Base-by-base conservation (phyloP, 2,797 vertebrate species). In the Moxostoma hubbsi region DNA sequence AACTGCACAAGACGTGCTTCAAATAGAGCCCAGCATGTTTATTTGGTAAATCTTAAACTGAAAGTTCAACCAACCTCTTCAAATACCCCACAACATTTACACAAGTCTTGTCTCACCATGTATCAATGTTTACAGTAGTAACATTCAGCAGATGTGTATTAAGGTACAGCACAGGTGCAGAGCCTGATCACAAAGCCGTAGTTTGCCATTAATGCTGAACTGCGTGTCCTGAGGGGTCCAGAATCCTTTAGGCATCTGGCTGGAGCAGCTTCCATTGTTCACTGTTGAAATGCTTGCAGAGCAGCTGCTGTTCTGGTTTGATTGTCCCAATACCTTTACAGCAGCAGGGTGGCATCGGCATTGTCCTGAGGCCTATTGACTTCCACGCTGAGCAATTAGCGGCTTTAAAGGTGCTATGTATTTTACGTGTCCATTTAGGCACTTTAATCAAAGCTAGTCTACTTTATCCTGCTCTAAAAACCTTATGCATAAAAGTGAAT, bases 171-270 rank as follows among this genome's bases (percentile, higher is more conserved):
- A 87, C 81, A 82, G 82, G 75, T 85, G 76, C 80, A 51, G 67
- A 69, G 63, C 64, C 53, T 66, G 70, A 81, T 69, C 62, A 77
- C 63, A 73, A 69, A 63, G 49, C 81, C 73, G 75, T 61, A 64
- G 75, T 66, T 82, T 73, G 57, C 70, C 70, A 71, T 84, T 77
- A 79, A 58, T 73, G 62, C 63, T 59, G 76, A 81, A 66, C 69
- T 73, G 49, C 9, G 9, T 81, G 79, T 76, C 84, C 83, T 58
- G 53, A 72, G 79, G 84, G 24, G 54, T 81, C 66, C 72, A 65
- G 50, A 13, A 70, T 69, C 73, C 54, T 75, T 50, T 73, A 61
- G 77, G 80, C 81, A 87, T 85, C 86, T 86, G 82, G 82, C 75
- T 71, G 16, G 59, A 75, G 74, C 70, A 36, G 55, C 77, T 65